These are phyloP conservation scores for Drosophila navojoa DNA, from an alignment of 1,140 invertebrate genomes.

Conservation along the genomic window DNA sequence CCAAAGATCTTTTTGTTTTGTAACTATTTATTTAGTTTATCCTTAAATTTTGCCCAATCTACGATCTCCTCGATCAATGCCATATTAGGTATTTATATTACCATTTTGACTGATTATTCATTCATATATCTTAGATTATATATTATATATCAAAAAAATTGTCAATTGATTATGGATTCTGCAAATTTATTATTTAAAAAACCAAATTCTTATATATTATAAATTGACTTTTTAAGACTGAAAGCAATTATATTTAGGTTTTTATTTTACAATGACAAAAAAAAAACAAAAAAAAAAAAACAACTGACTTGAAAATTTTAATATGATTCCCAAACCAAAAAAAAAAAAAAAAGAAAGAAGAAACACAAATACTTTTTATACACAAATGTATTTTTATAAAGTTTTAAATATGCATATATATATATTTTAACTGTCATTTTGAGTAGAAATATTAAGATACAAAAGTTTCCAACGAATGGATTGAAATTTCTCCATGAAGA, in stretches of 20 bases:
- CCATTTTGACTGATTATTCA: conserved; percentile 55
- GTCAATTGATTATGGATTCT: conserved; percentile 33
- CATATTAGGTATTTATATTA: conserved; percentile 51
- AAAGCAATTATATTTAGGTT: conserved; percentile 41
- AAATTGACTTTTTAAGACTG: conserved; percentile 68
- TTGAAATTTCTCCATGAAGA: conserved; percentile 44
- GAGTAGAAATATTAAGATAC: conserved; percentile 10
- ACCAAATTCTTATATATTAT: conserved; percentile 35
- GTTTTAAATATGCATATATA: conserved; percentile 7
- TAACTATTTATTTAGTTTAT: conserved; percentile 20
- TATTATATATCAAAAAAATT: not conserved
- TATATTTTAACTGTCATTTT: conserved; percentile 39
- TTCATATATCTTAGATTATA: conserved; percentile 18
- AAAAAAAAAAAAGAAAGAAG: conserved; percentile 51
- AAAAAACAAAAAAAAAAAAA: conserved; percentile 12
- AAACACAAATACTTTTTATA: conserved; percentile 54
- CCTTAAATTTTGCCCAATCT: conserved; percentile 12
- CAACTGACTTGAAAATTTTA: conserved; percentile 32
- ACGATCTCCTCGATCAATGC: conserved; percentile 55
- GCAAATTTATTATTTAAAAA: conserved; percentile 27
- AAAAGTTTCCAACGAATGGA: conserved; percentile 20
- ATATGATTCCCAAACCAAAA: conserved; percentile 68
- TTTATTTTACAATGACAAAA: conserved; percentile 62
- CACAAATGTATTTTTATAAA: conserved; percentile 55
- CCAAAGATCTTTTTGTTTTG: conserved; percentile 50